Evolutionary conservation across 2,888 invertebrate species (phyloP).

Genomic region (Amphipyra tragopoginis): DNA sequence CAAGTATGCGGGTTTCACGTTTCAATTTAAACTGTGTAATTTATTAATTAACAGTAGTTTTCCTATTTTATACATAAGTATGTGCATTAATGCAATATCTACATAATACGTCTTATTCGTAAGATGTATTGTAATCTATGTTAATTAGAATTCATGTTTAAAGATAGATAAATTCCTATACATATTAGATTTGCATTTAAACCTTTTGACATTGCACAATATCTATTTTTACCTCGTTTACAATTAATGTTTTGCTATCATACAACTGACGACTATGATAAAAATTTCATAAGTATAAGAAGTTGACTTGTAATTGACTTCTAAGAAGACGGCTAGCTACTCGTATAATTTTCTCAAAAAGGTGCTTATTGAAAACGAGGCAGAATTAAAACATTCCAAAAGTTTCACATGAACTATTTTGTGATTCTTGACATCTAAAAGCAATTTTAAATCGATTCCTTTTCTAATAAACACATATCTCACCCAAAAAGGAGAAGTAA

Average conservation of each 20-base stretch:
- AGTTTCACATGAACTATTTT: too few relatives aligned
- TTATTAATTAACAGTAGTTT: not conserved
- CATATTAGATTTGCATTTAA: not conserved
- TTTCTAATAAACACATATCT: conserved; percentile 23
- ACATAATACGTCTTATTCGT: conserved; percentile 8
- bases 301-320: too few relatives aligned
- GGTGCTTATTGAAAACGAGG: too few relatives aligned
- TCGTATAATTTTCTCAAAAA: too few relatives aligned
- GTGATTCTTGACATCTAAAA: too few relatives aligned
- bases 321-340: too few relatives aligned
- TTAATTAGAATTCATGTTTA: conserved; percentile 24
- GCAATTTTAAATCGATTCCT: not conserved
- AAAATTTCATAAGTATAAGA: too few relatives aligned
- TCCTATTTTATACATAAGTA: conserved; percentile 3
- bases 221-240: conserved; percentile 1
- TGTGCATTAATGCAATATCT: not conserved
- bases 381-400: too few relatives aligned
- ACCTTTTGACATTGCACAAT: conserved; percentile 10
- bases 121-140: conserved; percentile 38
- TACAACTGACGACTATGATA: not conserved
- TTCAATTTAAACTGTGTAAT: too few relatives aligned
- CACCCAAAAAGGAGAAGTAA: conserved; percentile 20
- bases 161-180: conserved; percentile 20
- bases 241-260: not conserved
- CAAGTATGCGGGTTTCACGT: too few relatives aligned